Percentiles rank a stretch among this genome's conserved stretches.
These are phyloP conservation scores for Parapristionchus giblindavisi DNA, from an alignment of 2,888 invertebrate species.

Conservation along the genomic window DNA sequence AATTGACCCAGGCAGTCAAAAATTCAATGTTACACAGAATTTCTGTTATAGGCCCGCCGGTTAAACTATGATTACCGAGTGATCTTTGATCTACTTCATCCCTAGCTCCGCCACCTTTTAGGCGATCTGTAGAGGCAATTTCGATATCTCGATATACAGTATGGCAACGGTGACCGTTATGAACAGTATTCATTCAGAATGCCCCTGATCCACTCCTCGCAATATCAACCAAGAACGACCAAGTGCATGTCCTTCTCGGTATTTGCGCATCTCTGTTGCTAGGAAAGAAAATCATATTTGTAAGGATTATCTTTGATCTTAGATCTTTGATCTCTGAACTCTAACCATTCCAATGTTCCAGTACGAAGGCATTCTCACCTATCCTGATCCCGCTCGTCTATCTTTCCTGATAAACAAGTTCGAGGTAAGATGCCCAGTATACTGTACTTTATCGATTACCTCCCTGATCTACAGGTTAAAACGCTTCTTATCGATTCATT, in stretches of 20 bases:
- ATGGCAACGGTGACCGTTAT: no score
- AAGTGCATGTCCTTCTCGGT: background rate
- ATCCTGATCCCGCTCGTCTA: constrained; percentile 53
- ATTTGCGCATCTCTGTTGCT: background rate
- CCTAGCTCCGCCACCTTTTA: no score
- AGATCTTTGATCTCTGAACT: background rate
- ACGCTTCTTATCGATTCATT: constrained; percentile 9
- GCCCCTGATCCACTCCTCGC: background rate
- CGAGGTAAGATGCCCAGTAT: constrained; percentile 39
- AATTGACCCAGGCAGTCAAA: no score
- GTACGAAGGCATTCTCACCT: constrained; percentile 54
- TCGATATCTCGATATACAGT: no score
- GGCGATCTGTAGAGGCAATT: no score
- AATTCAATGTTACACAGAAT: no score
- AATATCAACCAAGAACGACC: constrained; percentile 1
- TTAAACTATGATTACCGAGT: no score
- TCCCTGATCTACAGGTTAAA: constrained; percentile 13
- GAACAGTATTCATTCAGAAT: background rate
- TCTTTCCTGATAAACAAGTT: constrained; percentile 52
- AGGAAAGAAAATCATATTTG: constrained; percentile 11
- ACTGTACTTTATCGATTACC: background rate
- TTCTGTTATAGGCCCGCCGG: no score
- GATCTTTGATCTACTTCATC: no score
- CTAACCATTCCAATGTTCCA: constrained; percentile 40
- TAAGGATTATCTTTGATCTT: background rate